phyloP scores from a whole-genome alignment of 2,113 vertebrate species.

The Bagarius yarrelli region DNA sequence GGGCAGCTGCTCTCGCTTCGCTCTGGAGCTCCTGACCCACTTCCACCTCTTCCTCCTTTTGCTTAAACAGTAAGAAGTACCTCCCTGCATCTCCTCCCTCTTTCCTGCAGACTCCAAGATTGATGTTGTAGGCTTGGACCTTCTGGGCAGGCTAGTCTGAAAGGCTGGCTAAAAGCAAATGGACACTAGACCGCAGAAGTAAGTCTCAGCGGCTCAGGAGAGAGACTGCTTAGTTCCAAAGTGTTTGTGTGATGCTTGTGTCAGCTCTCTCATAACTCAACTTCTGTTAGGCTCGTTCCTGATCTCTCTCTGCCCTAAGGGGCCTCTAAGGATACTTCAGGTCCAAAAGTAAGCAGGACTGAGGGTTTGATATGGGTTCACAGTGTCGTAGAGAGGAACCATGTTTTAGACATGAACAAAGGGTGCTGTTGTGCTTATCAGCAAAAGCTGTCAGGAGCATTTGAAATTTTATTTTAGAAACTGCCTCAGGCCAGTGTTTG shows the following conservation, averaged over 20 bases:
- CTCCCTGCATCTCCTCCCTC: slow-evolving; percentile 50
- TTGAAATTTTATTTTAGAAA: slow-evolving; percentile 70
- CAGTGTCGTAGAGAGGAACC: slow-evolving; percentile 71
- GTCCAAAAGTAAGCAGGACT: slow-evolving; percentile 70
- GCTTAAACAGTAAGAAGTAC: slow-evolving; percentile 51
- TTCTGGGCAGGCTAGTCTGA: slow-evolving; percentile 68
- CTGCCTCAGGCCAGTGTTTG: slow-evolving; percentile 68
- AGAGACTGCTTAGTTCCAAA: slow-evolving; percentile 49
- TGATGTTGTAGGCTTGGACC: slow-evolving; percentile 69
- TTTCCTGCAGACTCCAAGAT: slow-evolving; percentile 60
- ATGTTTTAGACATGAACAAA: slow-evolving; percentile 70
- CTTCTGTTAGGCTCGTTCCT: slow-evolving; percentile 59
- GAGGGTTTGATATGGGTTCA: slow-evolving; percentile 71
- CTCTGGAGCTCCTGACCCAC: slow-evolving; percentile 73
- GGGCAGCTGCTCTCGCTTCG: slow-evolving; percentile 72
- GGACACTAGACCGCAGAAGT: slow-evolving; percentile 59
- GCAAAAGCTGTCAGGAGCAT: slow-evolving; percentile 71
- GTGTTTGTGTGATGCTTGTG: slow-evolving; percentile 42
- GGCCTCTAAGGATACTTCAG: slow-evolving; percentile 66
- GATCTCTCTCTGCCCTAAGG: slow-evolving; percentile 65
- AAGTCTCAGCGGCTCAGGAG: slow-evolving; percentile 49
- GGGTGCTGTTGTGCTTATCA: slow-evolving; percentile 69
- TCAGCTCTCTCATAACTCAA: slow-evolving; percentile 65
- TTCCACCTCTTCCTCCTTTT: slow-evolving; percentile 64
- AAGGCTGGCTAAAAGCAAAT: slow-evolving; percentile 58